These are phyloP conservation scores for Neogobius melanostomus DNA, from an alignment of 2,113 vertebrate species.

Conservation along the genomic window DNA sequence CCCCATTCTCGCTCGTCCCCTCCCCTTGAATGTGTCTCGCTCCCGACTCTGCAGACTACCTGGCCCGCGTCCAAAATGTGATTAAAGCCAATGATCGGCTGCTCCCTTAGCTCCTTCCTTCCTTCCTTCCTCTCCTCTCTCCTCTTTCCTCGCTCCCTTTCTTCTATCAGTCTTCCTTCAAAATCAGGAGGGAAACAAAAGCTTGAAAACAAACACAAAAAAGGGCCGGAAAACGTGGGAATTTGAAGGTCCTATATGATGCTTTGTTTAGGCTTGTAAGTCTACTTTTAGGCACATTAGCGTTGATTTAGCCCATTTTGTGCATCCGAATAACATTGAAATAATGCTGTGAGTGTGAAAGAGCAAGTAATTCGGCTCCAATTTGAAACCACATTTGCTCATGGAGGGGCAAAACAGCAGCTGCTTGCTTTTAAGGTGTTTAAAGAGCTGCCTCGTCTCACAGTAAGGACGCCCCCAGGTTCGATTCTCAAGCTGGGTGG, in stretches of 20 bases:
- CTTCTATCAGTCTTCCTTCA: conserved; percentile 78
- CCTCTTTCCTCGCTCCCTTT: conserved; percentile 29
- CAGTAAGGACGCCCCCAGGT: too few species aligned
- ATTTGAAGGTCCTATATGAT: background rate
- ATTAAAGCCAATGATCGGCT: conserved; percentile 99
- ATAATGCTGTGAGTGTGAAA: too few species aligned
- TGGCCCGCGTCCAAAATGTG: conserved; percentile 97
- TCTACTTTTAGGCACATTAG: too few species aligned
- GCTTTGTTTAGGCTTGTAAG: too few species aligned
- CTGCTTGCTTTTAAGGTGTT: too few species aligned
- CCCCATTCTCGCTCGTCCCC: conserved; percentile 20
- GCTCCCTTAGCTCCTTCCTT: conserved; percentile 84
- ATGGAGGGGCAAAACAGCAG: too few species aligned
- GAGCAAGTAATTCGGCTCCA: too few species aligned
- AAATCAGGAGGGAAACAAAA: conserved; percentile 56
- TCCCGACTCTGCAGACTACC: conserved; percentile 86
- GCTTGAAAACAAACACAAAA: conserved; percentile 33
- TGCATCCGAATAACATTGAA: too few species aligned
- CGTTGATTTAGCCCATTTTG: too few species aligned
- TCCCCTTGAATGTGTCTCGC: conserved; percentile 62
- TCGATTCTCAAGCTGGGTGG: too few species aligned
- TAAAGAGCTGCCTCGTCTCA: too few species aligned
- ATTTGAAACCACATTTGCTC: too few species aligned
- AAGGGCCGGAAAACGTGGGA: conserved; percentile 42
- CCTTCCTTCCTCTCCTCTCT: conserved; percentile 61